Evolutionary conservation across 2,797 vertebrate species (phyloP).

Genomic region (Florisuga fusca): DNA sequence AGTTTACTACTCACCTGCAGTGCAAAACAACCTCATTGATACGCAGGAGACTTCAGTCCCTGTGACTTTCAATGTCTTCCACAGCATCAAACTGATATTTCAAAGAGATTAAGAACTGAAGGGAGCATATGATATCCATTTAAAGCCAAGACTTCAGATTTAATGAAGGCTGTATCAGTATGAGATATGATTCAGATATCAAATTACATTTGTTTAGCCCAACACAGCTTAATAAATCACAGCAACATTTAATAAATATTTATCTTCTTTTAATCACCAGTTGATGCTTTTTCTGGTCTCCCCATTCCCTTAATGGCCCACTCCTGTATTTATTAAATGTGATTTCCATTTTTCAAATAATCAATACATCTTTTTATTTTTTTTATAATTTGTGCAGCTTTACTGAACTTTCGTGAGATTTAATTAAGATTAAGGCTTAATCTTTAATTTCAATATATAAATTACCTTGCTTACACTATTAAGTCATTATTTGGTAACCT

Average conservation of each 20-base stretch:
- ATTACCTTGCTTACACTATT: slow-evolving; percentile 50
- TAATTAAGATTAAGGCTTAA: slow-evolving; percentile 80
- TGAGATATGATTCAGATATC: slow-evolving; percentile 78
- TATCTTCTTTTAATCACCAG: slow-evolving; percentile 80
- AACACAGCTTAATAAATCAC: slow-evolving; percentile 80
- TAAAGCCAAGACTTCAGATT: slow-evolving; percentile 75
- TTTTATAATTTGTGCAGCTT: slow-evolving; percentile 65
- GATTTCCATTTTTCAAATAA: slow-evolving; percentile 78
- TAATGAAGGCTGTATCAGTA: slow-evolving; percentile 78
- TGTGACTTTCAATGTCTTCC: slow-evolving; percentile 75
- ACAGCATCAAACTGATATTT: slow-evolving; percentile 78
- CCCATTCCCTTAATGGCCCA: slow-evolving; percentile 71
- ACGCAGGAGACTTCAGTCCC: slow-evolving; percentile 61
- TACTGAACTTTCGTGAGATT: slow-evolving; percentile 74
- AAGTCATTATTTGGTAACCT: slow-evolving; percentile 68
- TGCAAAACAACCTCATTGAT: slow-evolving; percentile 60
- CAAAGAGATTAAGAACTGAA: slow-evolving; percentile 80
- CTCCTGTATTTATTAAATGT: slow-evolving; percentile 76
- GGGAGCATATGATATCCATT: slow-evolving; percentile 76
- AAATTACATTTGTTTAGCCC: slow-evolving; percentile 81
- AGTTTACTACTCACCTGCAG: background rate
- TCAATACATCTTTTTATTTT: slow-evolving; percentile 77
- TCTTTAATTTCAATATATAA: slow-evolving; percentile 76
- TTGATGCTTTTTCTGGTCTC: slow-evolving; percentile 73
- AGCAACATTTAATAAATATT: slow-evolving; percentile 81